Evolutionary conservation across 2,113 vertebrate species (phyloP).

Genomic region (Cricetomys ansorgei): DNA sequence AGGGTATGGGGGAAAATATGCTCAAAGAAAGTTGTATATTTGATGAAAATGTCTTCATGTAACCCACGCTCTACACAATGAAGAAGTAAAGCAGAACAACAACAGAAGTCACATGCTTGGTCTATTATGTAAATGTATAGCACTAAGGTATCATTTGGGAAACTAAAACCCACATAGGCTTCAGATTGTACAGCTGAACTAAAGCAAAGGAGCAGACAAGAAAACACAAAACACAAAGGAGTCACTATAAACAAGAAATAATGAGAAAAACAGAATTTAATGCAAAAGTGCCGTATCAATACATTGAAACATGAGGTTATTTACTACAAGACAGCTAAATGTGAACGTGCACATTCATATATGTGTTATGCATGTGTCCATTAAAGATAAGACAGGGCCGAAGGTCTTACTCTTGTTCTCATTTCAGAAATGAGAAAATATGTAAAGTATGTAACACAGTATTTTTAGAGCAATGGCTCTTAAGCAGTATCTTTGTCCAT

Average conservation of each 20-base stretch:
- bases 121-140: slow-evolving; percentile 5
- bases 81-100: neutral
- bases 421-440: neutral
- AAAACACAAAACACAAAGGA: slow-evolving; percentile 27
- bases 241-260: neutral
- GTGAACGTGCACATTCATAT: neutral
- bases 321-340: neutral
- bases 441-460: neutral
- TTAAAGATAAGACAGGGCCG: neutral
- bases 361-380: neutral
- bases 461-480: neutral
- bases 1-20: neutral
- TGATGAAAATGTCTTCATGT: neutral
- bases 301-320: neutral
- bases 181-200: slow-evolving; percentile 2
- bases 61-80: neutral
- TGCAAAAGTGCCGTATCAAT: neutral
- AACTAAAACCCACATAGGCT: neutral
- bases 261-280: neutral
- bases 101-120: neutral
- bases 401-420: neutral
- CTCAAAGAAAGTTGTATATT: neutral
- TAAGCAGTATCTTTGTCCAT: neutral
- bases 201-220: neutral
- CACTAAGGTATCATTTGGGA: neutral